Percentiles rank a stretch among this genome's conserved stretches.
Evolutionary conservation across 2,888 invertebrate species (phyloP).

Genomic region (Elmis aenea): DNA sequence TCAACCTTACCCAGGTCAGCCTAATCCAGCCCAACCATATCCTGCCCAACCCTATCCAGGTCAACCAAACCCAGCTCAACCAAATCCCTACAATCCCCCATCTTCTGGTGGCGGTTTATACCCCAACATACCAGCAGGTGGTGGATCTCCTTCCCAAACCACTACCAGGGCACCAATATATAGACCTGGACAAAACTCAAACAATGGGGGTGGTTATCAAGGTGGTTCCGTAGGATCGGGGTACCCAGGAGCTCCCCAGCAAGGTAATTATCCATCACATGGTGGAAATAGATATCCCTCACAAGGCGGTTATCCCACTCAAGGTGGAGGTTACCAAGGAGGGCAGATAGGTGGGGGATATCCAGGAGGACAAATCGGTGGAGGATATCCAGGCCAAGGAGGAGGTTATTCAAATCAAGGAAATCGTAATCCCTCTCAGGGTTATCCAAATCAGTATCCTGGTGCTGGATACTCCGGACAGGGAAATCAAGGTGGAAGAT

Average conservation of each 20-base stretch:
- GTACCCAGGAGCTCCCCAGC: slow-evolving; percentile 20
- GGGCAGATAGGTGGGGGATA: slow-evolving; percentile 23
- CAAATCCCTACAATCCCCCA: slow-evolving; percentile 11
- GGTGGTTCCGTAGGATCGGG: slow-evolving; percentile 31
- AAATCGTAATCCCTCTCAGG: slow-evolving; percentile 25
- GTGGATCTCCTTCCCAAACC: slow-evolving; percentile 37
- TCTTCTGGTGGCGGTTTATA: slow-evolving; percentile 25
- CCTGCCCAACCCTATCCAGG: slow-evolving; percentile 18
- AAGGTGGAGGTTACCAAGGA: slow-evolving; percentile 25
- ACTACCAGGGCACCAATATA: slow-evolving; percentile 34
- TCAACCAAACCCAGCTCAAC: slow-evolving; percentile 1
- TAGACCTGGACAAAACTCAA: slow-evolving; percentile 21
- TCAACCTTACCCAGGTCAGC: background rate
- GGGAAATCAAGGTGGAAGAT: slow-evolving; percentile 13
- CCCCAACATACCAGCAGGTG: slow-evolving; percentile 32
- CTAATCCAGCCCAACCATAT: slow-evolving; percentile 9
- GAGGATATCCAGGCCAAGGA: slow-evolving; percentile 19
- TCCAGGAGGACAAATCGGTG: slow-evolving; percentile 11
- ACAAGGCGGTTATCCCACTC: slow-evolving; percentile 28
- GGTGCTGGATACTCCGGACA: slow-evolving; percentile 7
- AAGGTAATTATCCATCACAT: slow-evolving; percentile 23
- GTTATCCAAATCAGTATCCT: slow-evolving; percentile 27
- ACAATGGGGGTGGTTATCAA: slow-evolving; percentile 34
- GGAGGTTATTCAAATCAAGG: slow-evolving; percentile 28
- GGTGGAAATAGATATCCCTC: slow-evolving; percentile 24